Evolutionary conservation across 2,888 invertebrate species (phyloP).

Genomic region (Lasioglossum pauxillum): DNA sequence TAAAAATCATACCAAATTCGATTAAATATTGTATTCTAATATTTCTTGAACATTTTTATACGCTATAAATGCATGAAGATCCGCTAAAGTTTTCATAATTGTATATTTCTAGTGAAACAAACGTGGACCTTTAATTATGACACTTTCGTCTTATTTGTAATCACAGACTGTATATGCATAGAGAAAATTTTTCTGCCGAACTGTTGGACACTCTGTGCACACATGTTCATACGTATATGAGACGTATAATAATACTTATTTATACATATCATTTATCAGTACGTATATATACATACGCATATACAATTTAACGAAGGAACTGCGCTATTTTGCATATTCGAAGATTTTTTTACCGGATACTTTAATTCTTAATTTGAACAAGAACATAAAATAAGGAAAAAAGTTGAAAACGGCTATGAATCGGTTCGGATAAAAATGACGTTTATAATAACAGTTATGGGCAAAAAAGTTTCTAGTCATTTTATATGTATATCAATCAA

Average conservation of each 20-base stretch:
- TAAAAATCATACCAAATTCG: too few species aligned
- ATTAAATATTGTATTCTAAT: too few species aligned
- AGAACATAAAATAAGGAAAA: not conserved
- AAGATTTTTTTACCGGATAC: constrained; percentile 10
- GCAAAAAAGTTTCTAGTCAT: not conserved
- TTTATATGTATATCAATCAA: not conserved
- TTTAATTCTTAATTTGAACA: constrained; percentile 16
- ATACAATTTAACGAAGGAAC: constrained; percentile 47
- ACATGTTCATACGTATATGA: constrained; percentile 33
- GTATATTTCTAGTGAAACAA: not conserved
- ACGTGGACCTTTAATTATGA: not conserved
- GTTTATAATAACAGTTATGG: not conserved
- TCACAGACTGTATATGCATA: not conserved
- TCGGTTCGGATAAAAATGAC: not conserved
- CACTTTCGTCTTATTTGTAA: not conserved
- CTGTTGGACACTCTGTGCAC: not conserved
- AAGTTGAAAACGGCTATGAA: not conserved
- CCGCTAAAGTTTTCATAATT: not conserved
- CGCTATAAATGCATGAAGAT: too few species aligned
- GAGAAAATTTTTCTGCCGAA: not conserved
- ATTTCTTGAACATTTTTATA: too few species aligned
- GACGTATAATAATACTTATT: constrained; percentile 40
- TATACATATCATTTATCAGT: constrained; percentile 30
- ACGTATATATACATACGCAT: constrained; percentile 47
- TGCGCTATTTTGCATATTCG: constrained; percentile 31